Percentiles rank a stretch among this genome's conserved stretches.
These are phyloP conservation scores for Megaptera novaeangliae DNA, from an alignment of 2,113 vertebrate genomes.

Conservation along the genomic window DNA sequence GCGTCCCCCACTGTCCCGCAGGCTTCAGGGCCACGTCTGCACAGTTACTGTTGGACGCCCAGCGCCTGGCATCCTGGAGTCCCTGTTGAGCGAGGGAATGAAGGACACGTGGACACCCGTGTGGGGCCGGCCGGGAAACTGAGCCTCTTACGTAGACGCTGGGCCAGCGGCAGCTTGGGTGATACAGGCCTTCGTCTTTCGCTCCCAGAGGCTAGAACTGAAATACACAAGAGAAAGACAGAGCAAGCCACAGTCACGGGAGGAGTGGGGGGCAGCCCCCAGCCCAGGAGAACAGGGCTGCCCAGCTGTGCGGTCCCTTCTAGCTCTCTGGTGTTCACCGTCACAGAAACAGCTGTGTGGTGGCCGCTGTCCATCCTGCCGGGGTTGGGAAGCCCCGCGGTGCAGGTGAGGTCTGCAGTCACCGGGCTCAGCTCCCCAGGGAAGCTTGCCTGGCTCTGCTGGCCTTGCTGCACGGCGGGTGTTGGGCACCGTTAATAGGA, in stretches of 20 bases:
- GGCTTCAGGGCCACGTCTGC: background rate
- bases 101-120: accelerated
- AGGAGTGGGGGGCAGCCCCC: accelerated
- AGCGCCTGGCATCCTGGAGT: background rate
- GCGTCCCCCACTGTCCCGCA: accelerated
- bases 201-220: background rate
- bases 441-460: background rate
- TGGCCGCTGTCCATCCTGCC: background rate
- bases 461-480: accelerated
- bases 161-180: background rate
- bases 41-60: accelerated
- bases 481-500: background rate
- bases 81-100: background rate
- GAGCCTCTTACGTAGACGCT: accelerated
- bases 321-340: background rate
- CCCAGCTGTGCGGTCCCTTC: background rate
- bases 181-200: background rate
- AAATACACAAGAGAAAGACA: background rate
- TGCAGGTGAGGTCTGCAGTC: background rate
- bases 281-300: background rate
- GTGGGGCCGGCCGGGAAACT: background rate
- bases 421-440: background rate
- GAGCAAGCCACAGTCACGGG: accelerated
- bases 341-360: background rate
- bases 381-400: accelerated